Evolutionary conservation across 2,888 invertebrate genomes (phyloP).

Genomic region (Lasioglossum pauxillum): DNA sequence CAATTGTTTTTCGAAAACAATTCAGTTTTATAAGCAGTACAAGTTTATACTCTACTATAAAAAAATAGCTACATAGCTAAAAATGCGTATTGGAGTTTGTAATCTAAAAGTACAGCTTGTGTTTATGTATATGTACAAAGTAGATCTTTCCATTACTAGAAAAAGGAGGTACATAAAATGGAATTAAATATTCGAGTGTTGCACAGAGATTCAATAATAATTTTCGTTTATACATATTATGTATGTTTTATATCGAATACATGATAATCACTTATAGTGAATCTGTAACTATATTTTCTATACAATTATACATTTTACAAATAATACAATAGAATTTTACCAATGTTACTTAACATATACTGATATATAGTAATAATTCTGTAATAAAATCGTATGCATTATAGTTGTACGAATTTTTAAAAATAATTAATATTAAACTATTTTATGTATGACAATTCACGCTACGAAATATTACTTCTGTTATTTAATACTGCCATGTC

Average conservation of each 20-base stretch:
- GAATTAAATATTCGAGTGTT: slow-evolving; percentile 19
- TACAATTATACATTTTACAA: slow-evolving; percentile 45
- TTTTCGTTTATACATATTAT: slow-evolving; percentile 26
- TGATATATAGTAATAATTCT: slow-evolving; percentile 18
- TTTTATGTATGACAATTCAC: slow-evolving; percentile 47
- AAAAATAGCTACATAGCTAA: slow-evolving; percentile 31
- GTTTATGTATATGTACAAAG: slow-evolving; percentile 39
- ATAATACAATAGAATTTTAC: slow-evolving; percentile 37
- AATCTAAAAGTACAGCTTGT: slow-evolving; percentile 23
- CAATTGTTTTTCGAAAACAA: slow-evolving; percentile 44
- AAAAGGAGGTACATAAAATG: slow-evolving; percentile 15
- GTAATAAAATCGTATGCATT: slow-evolving; percentile 23
- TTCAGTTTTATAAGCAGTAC: slow-evolving; percentile 14
- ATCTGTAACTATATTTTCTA: slow-evolving; percentile 31
- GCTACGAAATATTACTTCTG: slow-evolving; percentile 46
- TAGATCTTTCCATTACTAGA: slow-evolving; percentile 27
- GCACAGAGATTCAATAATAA: slow-evolving; percentile 37
- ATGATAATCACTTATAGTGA: slow-evolving; percentile 18
- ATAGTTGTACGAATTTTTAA: slow-evolving; percentile 26
- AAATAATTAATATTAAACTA: slow-evolving; percentile 31
- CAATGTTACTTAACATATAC: slow-evolving; percentile 34
- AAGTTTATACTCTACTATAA: slow-evolving; percentile 29
- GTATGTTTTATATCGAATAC: slow-evolving; percentile 37
- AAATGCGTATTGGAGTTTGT: slow-evolving; percentile 5
- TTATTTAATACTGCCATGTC: slow-evolving; percentile 47